Evolutionary conservation across 1,140 invertebrate genomes (phyloP).

Genomic region (Nilaparvata lugens): DNA sequence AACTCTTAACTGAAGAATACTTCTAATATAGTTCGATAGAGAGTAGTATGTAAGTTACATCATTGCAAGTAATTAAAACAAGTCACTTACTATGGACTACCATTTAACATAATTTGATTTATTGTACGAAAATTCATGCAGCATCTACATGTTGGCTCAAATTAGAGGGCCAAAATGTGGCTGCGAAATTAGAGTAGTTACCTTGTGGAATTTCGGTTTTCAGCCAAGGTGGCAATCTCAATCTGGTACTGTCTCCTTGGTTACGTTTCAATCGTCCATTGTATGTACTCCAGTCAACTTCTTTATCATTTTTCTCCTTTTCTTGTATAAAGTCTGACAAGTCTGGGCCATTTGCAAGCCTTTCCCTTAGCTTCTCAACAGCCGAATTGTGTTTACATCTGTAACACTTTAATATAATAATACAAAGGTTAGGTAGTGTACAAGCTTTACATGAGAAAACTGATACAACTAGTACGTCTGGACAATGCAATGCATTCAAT

Average conservation of each 20-base stretch:
- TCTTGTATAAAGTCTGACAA: conserved; percentile 47
- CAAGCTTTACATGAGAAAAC: neutral
- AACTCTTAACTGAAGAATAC: no score
- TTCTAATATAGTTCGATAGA: no score
- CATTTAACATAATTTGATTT: no score
- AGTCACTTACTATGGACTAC: no score
- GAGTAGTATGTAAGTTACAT: no score
- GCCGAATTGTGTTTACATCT: neutral
- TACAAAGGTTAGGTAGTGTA: neutral
- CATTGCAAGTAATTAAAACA: no score
- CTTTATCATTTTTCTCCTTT: neutral
- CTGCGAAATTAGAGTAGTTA: no score
- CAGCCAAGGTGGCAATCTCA: conserved; percentile 92
- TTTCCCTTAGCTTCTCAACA: conserved; percentile 38
- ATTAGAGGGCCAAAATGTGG: no score
- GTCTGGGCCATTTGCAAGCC: conserved; percentile 48
- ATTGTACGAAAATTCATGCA: no score
- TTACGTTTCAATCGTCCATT: conserved; percentile 75
- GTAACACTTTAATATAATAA: conserved; percentile 1
- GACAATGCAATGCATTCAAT: neutral
- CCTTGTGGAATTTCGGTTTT: conserved; percentile 89
- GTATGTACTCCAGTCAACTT: conserved; percentile 51
- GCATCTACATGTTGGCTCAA: no score
- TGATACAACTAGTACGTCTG: neutral
- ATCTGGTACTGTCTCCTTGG: conserved; percentile 67